Percentiles rank a stretch among this genome's conserved stretches.
phyloP scores from a whole-genome alignment of 2,888 invertebrate species.

The Patella depressa region DNA sequence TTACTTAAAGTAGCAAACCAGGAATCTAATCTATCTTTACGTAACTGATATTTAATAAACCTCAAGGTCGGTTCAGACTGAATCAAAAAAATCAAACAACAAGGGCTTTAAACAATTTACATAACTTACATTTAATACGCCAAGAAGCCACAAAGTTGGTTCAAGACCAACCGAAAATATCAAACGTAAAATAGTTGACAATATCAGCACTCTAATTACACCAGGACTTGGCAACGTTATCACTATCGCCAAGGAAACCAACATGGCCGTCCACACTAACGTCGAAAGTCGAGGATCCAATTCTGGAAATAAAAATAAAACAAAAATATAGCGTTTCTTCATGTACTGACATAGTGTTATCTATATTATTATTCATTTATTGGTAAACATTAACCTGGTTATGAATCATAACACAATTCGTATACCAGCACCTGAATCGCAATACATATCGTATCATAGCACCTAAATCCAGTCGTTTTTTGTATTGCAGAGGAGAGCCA shows the following conservation, averaged over 20 bases:
- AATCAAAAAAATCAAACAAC: too few relatives aligned
- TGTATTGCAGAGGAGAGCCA: background rate
- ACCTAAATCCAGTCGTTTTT: too few relatives aligned
- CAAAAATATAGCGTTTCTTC: background rate
- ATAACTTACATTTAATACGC: slow-evolving; percentile 84
- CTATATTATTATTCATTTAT: too few relatives aligned
- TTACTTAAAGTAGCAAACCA: too few relatives aligned
- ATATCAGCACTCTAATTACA: slow-evolving; percentile 65
- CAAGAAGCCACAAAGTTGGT: slow-evolving; percentile 88
- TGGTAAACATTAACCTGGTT: too few relatives aligned
- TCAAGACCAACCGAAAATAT: slow-evolving; percentile 94
- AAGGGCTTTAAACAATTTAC: background rate
- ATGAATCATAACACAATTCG: too few relatives aligned
- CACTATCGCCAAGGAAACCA: slow-evolving; percentile 68
- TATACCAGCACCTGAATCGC: too few relatives aligned
- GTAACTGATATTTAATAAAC: too few relatives aligned
- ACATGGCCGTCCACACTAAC: slow-evolving; percentile 78
- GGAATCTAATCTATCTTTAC: too few relatives aligned
- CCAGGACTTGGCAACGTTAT: slow-evolving; percentile 65
- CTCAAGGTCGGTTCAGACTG: too few relatives aligned
- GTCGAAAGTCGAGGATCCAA: slow-evolving; percentile 87
- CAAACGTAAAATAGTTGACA: slow-evolving; percentile 85
- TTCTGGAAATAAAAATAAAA: slow-evolving; percentile 71
- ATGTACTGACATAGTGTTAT: background rate
- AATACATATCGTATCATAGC: background rate